Evolutionary conservation across 1,140 invertebrate genomes (phyloP).

Genomic region (Chrysomallon squamiferum): DNA sequence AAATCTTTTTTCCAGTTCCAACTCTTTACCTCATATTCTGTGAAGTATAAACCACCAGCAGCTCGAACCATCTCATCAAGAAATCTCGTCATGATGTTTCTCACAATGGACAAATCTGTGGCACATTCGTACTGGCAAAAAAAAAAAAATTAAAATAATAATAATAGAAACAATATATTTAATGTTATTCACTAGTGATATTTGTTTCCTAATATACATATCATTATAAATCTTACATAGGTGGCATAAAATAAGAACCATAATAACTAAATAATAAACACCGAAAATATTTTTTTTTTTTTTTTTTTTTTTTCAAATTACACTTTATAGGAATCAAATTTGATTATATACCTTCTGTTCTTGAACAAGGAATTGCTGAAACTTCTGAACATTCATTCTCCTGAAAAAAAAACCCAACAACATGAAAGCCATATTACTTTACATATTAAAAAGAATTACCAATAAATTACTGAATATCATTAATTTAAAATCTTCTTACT

Average conservation of each 20-base stretch:
- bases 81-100: slow-evolving; percentile 67
- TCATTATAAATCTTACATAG: background rate
- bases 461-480: no score
- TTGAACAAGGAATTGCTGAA: slow-evolving; percentile 78
- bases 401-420: slow-evolving; percentile 67
- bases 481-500: no score
- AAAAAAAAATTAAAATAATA: no score
- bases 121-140: slow-evolving; percentile 66
- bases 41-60: slow-evolving; percentile 55
- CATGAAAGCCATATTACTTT: background rate
- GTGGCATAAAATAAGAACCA: no score
- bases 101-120: slow-evolving; percentile 71
- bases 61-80: slow-evolving; percentile 49
- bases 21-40: slow-evolving; percentile 56
- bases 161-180: no score
- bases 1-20: background rate
- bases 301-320: no score
- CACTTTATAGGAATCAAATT: no score
- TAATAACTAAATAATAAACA: no score
- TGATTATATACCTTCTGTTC: slow-evolving; percentile 75
- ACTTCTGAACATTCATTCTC: slow-evolving; percentile 77
- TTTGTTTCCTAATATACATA: background rate
- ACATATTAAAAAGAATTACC: no score
- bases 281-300: no score
- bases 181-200: no score